These are phyloP conservation scores for Cranoglanis bouderius DNA, from an alignment of 2,113 vertebrate species.

Conservation along the genomic window DNA sequence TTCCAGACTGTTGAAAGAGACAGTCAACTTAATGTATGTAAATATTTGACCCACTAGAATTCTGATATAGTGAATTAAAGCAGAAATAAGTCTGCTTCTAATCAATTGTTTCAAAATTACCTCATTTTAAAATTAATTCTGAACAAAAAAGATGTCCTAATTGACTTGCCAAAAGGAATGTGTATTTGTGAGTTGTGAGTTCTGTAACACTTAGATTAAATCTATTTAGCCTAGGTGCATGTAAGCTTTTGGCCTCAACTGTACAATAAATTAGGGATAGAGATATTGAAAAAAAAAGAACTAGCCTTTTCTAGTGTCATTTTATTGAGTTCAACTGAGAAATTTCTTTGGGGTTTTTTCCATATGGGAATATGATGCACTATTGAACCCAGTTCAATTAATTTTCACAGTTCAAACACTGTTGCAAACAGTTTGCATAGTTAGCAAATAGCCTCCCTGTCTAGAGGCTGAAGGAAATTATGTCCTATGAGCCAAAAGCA, in stretches of 20 bases:
- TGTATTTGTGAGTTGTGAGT: not conserved
- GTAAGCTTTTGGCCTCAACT: not conserved
- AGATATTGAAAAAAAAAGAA: not conserved
- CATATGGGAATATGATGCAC: constrained; percentile 40
- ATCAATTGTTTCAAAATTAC: not conserved
- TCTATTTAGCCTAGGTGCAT: not conserved
- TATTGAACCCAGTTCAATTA: constrained; percentile 56
- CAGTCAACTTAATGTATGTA: not conserved
- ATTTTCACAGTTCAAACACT: constrained; percentile 57
- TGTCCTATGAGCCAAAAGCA: constrained; percentile 65
- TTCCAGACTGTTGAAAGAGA: not conserved
- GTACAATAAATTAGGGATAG: not conserved
- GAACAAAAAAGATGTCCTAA: not conserved
- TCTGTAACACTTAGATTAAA: not conserved
- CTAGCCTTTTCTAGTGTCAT: not conserved
- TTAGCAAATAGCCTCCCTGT: constrained; percentile 45
- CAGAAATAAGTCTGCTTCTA: not conserved
- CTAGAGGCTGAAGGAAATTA: constrained; percentile 66
- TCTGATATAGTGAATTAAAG: not conserved
- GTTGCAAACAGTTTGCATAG: not conserved
- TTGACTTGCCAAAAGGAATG: not conserved
- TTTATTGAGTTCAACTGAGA: not conserved
- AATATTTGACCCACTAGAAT: not conserved
- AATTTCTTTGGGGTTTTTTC: constrained; percentile 16
- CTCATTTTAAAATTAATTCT: not conserved